Evolutionary conservation across 1,140 invertebrate genomes (phyloP), one percentile per base, ranked within the genome.

Genomic region (Trypoxylus dichotomus): DNA sequence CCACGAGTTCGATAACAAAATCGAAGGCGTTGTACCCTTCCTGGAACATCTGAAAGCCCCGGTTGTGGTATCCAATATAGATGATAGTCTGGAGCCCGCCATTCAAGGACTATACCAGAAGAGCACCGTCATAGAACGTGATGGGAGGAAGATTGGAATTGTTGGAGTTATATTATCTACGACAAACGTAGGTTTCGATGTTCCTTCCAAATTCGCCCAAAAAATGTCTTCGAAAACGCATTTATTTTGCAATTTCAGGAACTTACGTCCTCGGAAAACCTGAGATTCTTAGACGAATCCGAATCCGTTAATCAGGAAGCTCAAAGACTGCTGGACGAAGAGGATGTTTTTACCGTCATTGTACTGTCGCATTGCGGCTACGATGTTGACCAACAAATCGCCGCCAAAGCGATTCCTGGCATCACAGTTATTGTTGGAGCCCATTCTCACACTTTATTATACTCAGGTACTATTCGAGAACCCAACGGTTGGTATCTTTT

Each of bases 351-450:
- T 76, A 85, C 85, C 1, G 83, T 84, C 42, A 84, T 86, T 47
- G 90, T 89, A 8, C 82, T 92, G 42, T 91, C 91, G 0, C 91
- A 92, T 84, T 86, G 89, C 24, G 91, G 91, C 1, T 89, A 87
- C 78, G 83, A 83, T 8, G 86, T 87, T 13, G 91, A 92, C 83
- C 86, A 91, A 82, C 82, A 87, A 76, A 92, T 97, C 76, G 95
- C 95, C 0, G 80, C 81, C 15, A 86, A 89, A 32, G 88, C 90
- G 42, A 91, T 89, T 37, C 86, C 90, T 32, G 87, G 92, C 58
- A 90, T 97, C 42, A 92, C 94, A 77, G 90, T 94, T 0, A 94
- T 97, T 78, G 93, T 97, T 25, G 96, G 96, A 13, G 94, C 93
- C n/a, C 96, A 97, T 83, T 93, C 93, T 3, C 94, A 97, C 82